Evolutionary conservation across 1,140 invertebrate genomes (phyloP), one percentile per base, ranked within the genome.

Genomic region (Drosophila ficusphila): DNA sequence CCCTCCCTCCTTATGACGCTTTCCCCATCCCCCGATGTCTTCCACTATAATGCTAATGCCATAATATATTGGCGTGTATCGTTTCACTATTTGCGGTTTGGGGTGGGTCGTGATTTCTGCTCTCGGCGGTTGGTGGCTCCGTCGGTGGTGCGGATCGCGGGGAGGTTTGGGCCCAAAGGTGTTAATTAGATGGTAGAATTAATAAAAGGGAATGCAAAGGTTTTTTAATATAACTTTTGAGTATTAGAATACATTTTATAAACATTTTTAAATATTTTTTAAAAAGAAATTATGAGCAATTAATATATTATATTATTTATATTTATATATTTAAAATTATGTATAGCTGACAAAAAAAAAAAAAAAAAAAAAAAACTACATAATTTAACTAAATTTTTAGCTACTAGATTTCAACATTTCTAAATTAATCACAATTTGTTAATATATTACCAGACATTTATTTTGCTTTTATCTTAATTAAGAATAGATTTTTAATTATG

Each of bases 61-160:
- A 78, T 90, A 90, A 90, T 90, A 90, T 90, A 83, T 79, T 85
- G 74, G 70, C 60, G 56, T 85, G 76, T 86, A 86, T 85, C 71
- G 79, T 81, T 85, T 88, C 61, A 77, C 77, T 89, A 78, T 79
- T 83, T 90, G 89, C 74, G 85, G 89, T 90, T 90, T 90, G 74
- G 89, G 89, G 89, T 90, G 75, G 89, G 89, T 90, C 89, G 89
- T 90, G 89, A 90, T 90, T 90, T 90, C 21, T 18, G 25, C n/a
- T 0, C 21, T 34, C 19, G 11, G 12, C 7, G 18, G 14, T 41
- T 21, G 39, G 11, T 41, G 11, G 16, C 4, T 0, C 16, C 9
- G 18, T 6, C 0, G 4, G 25, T 7, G 23, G 68, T 21, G 12
- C 38, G 49, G 33, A 8, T 4, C 18, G 18, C 38, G 72, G 61